Base-by-base conservation (phyloP, 2,888 invertebrate species). In the Leptarthrus brevirostris region DNA sequence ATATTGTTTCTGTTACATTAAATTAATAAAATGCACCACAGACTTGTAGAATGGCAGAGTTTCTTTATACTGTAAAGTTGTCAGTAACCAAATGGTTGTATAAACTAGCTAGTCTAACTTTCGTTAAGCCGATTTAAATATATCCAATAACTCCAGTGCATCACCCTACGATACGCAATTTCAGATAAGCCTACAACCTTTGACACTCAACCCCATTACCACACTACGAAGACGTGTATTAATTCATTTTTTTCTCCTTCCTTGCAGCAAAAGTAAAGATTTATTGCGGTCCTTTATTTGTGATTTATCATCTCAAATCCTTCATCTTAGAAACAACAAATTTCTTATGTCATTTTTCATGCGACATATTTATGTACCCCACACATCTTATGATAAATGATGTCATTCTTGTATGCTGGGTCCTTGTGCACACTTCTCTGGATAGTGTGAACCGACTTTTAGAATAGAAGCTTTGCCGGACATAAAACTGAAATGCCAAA, bases 281-380 rank as follows among this genome's bases (percentile, higher is more conserved):
- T 76, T 76, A 76, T 76, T 58, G 71, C 52, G 70, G 76, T 74
- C 76, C 76, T 76, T 76, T 76, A 76, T 76, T 76, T 74, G 74
- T 76, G 76, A 76, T 76, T 76, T 76, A 76, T 76, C 76, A 76
- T 76, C 66, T 40, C 52, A 74, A 76, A 76, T 76, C 76, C 76
- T 76, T 76, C 76, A 76, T 76, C 76, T 76, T 69, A 75, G 72
- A 72, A 74, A 75, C 75, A 75, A 75, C 75, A 75, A 75, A 75
- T 75, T 75, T 75, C 74, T 73, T 75, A 61, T 75, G 75, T 75
- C 75, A 75, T 75, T 75, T 75, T 75, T 75, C 75, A 75, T 75
- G 58, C 75, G 71, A 66, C 74, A 72, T 74, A 74, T 75, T 75
- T 75, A 75, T 75, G 75, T 75, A 75, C 75, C 75, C 75, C 74